phyloP scores from a whole-genome alignment of 2,113 vertebrate genomes.

The Myrmecobius fasciatus region DNA sequence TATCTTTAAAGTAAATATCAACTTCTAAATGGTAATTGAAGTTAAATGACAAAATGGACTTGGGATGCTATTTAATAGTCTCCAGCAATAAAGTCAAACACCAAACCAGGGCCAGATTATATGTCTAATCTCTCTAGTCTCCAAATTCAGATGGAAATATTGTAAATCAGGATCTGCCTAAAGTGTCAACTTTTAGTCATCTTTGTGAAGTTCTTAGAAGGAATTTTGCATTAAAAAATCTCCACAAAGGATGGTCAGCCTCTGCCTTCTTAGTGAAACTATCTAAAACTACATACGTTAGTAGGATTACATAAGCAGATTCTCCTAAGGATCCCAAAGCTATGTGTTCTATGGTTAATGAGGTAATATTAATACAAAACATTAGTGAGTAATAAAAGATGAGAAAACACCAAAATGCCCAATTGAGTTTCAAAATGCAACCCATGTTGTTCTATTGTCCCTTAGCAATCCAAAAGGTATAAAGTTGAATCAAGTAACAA shows the following conservation, averaged over 20 bases:
- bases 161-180: not conserved
- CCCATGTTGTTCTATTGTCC: conserved; percentile 20
- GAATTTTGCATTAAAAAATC: not conserved
- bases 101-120: not conserved
- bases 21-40: not conserved
- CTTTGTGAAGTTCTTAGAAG: not conserved
- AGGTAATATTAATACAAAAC: conserved; percentile 40
- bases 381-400: conserved; percentile 60
- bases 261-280: not conserved
- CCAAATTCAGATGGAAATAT: not conserved
- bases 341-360: not conserved
- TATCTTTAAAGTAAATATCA: not conserved
- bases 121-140: not conserved
- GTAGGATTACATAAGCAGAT: not conserved
- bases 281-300: not conserved
- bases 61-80: not conserved
- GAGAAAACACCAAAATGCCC: conserved; percentile 53
- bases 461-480: conserved; percentile 62
- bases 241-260: not conserved
- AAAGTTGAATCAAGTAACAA: conserved; percentile 53
- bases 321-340: not conserved
- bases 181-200: not conserved
- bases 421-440: conserved; percentile 27
- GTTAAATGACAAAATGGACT: not conserved
- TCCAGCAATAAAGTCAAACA: not conserved